Evolutionary conservation across 37 sponge, comb jelly and placozoan species (phyloP), one percentile per base, ranked within the genome.

Genomic region (Ianthella basta): DNA sequence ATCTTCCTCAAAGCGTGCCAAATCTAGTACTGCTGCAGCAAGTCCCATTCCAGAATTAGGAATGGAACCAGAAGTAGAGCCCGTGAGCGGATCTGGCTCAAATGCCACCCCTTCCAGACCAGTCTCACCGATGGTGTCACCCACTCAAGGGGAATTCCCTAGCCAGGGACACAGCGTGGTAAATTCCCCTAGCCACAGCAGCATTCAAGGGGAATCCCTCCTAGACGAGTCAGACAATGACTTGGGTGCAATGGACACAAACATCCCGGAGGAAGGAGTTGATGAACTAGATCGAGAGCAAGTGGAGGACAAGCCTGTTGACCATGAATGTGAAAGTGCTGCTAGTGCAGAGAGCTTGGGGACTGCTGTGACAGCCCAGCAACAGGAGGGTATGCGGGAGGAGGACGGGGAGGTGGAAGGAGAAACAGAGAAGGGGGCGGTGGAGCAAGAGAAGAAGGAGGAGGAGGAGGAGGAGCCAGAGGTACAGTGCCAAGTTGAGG

Each of bases 1-100:
- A 24, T 69, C 70, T 32, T 69, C 70, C 1, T 69, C 70, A 30
- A 69, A 69, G 34, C 70, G 70, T 18, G 12, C 4, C 1, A 69
- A 69, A 35, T 3, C 35, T 35, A 69, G 70, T 69, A 2, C 35
- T 69, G 35, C 50, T 44, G 8, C 50, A 44, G 50, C 8, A 10
- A 8, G 70, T 30, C 35, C 70, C 70, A 69, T 69, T 35, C 70
- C 70, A 34, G 70, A 69, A 69, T 35, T 33, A 30, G 70, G 34
- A 35, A 69, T 35, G 29, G 70, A 69, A 30, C 70, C 32, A 6
- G 70, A 69, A 35, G 34, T 33, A 2, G 70, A 69, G 70, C 70
- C 34, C 1, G 70, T 69, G 70, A 69, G 70, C 35, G 34, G 4
- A 18, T 32, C 70, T 44, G 50, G 50, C 8, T 44, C 50, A 44